These are phyloP conservation scores for Manacus vitellinus DNA, from an alignment of 2,113 vertebrate species.

Conservation along the genomic window DNA sequence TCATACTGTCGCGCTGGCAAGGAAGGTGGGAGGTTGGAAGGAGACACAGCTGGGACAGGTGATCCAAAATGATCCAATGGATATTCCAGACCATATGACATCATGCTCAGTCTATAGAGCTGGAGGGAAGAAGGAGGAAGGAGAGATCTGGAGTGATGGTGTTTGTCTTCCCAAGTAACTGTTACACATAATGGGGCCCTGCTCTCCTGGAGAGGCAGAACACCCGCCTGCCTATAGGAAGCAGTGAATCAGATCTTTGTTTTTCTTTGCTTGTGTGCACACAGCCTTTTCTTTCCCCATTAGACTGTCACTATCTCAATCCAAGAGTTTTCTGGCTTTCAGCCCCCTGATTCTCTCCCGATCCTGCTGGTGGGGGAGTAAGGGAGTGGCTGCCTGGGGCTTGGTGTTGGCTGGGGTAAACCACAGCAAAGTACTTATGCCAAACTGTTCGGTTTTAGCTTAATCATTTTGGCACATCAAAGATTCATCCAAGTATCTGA, in stretches of 20 bases:
- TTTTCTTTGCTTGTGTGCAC: background rate
- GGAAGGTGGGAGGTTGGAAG: background rate
- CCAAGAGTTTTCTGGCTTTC: background rate
- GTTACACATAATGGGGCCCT: background rate
- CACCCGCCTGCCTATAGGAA: background rate
- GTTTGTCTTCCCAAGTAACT: background rate
- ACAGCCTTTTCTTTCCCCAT: background rate
- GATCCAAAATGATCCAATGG: background rate
- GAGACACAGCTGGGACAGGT: background rate
- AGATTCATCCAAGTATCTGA: background rate
- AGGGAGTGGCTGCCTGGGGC: accelerated
- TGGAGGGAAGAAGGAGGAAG: background rate
- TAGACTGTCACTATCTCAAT: background rate
- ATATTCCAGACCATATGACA: background rate
- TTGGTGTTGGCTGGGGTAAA: background rate
- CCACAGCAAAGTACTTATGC: background rate
- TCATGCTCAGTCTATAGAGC: background rate
- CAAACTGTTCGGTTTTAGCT: background rate
- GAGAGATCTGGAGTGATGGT: background rate
- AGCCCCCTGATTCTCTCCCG: background rate
- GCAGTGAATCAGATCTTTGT: background rate
- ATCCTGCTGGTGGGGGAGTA: background rate
- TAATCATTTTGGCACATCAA: background rate
- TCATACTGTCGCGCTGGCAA: background rate
- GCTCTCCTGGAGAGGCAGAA: background rate